These are phyloP conservation scores for Lycodopsis pacificus DNA, from an alignment of 2,797 vertebrate species.

Conservation along the genomic window DNA sequence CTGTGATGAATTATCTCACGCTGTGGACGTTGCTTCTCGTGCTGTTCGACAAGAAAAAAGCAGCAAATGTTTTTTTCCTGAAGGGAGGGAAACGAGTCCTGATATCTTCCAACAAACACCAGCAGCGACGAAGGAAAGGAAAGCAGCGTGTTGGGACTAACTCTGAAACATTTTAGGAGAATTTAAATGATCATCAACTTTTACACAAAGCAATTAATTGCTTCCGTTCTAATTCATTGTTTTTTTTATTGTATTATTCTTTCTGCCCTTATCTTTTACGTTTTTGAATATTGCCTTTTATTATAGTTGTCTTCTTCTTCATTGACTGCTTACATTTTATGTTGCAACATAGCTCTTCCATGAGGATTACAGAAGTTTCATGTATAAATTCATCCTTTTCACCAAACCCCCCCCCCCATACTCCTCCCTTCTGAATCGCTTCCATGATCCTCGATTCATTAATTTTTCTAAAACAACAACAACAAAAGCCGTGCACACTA, in stretches of 20 bases:
- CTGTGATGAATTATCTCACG: slow-evolving; percentile 51
- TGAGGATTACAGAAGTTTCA: slow-evolving; percentile 20
- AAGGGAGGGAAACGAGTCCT: slow-evolving; percentile 19
- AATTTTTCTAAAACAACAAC: slow-evolving; percentile 7
- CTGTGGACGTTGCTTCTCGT: slow-evolving; percentile 27
- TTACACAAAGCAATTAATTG: slow-evolving; percentile 39
- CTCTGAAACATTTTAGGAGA: slow-evolving; percentile 5
- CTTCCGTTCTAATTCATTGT: slow-evolving; percentile 5
- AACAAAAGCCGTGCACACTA: slow-evolving; percentile 2
- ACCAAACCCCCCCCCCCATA: not conserved
- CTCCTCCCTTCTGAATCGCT: slow-evolving; percentile 7
- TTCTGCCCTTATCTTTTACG: not conserved
- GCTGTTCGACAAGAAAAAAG: slow-evolving; percentile 7
- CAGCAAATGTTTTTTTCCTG: not conserved
- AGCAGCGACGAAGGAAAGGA: not conserved
- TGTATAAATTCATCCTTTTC: slow-evolving; percentile 32
- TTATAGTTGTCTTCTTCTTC: not conserved
- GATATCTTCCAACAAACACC: slow-evolving; percentile 35
- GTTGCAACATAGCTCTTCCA: not conserved
- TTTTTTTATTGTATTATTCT: not conserved
- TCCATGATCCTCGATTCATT: slow-evolving; percentile 28
- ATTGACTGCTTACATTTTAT: not conserved
- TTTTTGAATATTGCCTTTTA: slow-evolving; percentile 6
- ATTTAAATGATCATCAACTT: slow-evolving; percentile 32
- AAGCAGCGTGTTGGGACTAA: not conserved